phyloP scores from a whole-genome alignment of 2,797 vertebrate genomes.

The Gymnothorax reevesii region DNA sequence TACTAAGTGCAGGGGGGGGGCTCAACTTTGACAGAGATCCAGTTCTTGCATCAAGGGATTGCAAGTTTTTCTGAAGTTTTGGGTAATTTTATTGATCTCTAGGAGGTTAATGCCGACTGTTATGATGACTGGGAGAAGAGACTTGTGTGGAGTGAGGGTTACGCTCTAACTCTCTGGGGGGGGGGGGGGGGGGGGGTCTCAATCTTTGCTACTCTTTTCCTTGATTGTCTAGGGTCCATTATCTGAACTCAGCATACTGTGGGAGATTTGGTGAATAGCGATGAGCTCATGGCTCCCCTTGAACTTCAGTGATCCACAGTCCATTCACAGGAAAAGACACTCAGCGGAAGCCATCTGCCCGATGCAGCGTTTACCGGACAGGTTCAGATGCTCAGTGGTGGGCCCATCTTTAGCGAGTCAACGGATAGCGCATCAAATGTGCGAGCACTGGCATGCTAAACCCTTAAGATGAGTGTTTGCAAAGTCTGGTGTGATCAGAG shows the following conservation, averaged over 20 bases:
- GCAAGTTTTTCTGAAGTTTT: background rate
- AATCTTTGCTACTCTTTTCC: background rate
- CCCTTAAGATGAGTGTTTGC: too few species aligned
- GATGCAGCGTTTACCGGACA: background rate
- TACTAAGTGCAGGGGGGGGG: background rate
- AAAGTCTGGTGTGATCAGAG: background rate
- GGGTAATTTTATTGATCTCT: background rate
- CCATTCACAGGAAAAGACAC: background rate
- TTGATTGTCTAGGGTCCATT: background rate
- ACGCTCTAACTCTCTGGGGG: background rate
- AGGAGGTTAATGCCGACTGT: background rate
- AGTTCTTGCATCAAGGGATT: background rate
- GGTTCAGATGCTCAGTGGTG: background rate
- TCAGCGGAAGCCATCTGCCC: background rate
- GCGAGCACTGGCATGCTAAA: background rate
- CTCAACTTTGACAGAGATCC: too few species aligned
- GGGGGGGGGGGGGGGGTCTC: background rate
- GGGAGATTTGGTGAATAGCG: background rate
- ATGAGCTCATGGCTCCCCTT: background rate
- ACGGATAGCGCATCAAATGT: background rate
- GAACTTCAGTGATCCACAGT: background rate
- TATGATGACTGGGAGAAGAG: too few species aligned
- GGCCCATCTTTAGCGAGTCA: background rate
- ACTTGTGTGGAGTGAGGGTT: background rate
- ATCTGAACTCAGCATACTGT: background rate